Evolutionary conservation across 2,797 vertebrate species (phyloP).

Genomic region (Brachyrhaphis roseni): DNA sequence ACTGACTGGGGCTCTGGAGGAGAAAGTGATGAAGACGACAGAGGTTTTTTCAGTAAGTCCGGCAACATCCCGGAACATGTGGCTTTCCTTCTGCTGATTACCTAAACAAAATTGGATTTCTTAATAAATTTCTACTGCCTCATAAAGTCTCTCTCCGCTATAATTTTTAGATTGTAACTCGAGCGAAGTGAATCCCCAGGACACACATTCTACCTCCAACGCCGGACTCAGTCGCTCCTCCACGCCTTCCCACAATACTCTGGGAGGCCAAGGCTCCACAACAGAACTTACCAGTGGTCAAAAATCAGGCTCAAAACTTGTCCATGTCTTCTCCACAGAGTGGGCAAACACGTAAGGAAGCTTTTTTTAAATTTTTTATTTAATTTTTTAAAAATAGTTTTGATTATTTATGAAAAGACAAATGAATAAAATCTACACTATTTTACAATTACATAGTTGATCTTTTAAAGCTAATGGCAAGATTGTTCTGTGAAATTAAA

Average conservation of each 20-base stretch:
- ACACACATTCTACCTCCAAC: conserved; percentile 93
- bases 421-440: background rate
- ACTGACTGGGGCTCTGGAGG: conserved; percentile 87
- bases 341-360: conserved; percentile 98
- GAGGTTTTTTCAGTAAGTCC: conserved; percentile 86
- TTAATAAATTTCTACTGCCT: conserved; percentile 28
- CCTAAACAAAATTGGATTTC: conserved; percentile 36
- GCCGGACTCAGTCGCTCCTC: conserved; percentile 91
- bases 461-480: background rate
- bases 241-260: conserved; percentile 91
- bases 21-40: conserved; percentile 86
- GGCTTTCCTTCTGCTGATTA: conserved; percentile 34
- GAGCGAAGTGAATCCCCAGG: conserved; percentile 93
- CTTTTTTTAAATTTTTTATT: no score
- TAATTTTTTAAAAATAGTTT: background rate
- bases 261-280: conserved; percentile 86
- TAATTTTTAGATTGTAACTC: conserved; percentile 91
- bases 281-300: conserved; percentile 89
- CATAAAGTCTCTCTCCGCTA: conserved; percentile 24
- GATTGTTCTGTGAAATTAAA: background rate
- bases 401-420: background rate
- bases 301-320: conserved; percentile 94
- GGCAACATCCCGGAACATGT: conserved; percentile 39
- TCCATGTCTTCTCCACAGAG: conserved; percentile 99
- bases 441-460: background rate